phyloP scores from a whole-genome alignment of 1,140 invertebrate species.

The Meloidogyne chitwoodi region DNA sequence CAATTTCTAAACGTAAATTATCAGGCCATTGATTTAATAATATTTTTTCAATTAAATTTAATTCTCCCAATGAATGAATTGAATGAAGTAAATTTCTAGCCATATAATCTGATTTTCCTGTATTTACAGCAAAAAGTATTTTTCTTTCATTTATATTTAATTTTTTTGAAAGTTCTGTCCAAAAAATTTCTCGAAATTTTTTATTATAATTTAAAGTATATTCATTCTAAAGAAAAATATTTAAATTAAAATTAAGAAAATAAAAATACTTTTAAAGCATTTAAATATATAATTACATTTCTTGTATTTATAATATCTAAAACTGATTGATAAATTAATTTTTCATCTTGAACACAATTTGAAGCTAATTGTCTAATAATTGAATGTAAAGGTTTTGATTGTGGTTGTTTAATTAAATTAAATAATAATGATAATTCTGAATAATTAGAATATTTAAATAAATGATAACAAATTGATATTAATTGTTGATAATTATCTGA shows the following conservation, averaged over 20 bases:
- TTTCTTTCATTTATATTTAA: conserved; percentile 40
- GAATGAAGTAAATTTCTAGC: conserved; percentile 47
- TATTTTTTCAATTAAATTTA: conserved; percentile 36
- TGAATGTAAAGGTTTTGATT: conserved; percentile 7
- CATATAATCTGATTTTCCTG: conserved; percentile 42
- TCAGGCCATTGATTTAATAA: conserved; percentile 36
- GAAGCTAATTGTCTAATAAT: conserved; percentile 50
- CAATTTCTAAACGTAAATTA: conserved; percentile 33
- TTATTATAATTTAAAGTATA: conserved; percentile 53
- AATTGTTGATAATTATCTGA: conserved; percentile 57
- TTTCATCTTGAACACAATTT: conserved; percentile 54
- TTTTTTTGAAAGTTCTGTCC: conserved; percentile 35
- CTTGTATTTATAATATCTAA: conserved; percentile 44
- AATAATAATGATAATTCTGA: conserved; percentile 42
- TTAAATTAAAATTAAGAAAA: neutral
- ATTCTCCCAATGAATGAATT: conserved; percentile 43
- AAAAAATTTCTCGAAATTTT: conserved; percentile 51
- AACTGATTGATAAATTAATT: conserved; percentile 44
- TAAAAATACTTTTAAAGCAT: conserved; percentile 43
- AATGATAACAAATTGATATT: conserved; percentile 55
- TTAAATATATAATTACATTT: conserved; percentile 54
- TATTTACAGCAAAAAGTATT: conserved; percentile 53
- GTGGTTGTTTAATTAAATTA: conserved; percentile 42
- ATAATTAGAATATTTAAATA: conserved; percentile 47
- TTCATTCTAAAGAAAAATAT: conserved; percentile 22